phyloP scores from a whole-genome alignment of 2,888 invertebrate genomes.

The Agrochola lota region DNA sequence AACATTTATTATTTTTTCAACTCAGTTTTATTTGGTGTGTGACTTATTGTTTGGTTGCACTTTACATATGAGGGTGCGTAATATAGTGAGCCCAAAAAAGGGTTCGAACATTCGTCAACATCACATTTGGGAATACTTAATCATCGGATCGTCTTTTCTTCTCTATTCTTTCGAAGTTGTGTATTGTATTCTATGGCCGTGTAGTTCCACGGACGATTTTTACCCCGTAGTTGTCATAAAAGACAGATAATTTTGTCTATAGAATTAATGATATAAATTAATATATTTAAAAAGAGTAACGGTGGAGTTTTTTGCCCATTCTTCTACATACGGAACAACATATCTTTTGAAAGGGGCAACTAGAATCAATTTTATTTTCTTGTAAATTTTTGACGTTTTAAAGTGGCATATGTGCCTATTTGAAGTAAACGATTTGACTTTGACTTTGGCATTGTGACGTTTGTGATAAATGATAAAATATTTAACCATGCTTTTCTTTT shows the following conservation, averaged over 20 bases:
- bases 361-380: too few relatives aligned
- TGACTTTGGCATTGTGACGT: background rate
- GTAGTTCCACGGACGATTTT: background rate
- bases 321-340: too few relatives aligned
- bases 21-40: slow-evolving; percentile 8
- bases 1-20: slow-evolving; percentile 19
- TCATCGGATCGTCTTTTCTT: background rate
- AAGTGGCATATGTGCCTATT: too few relatives aligned
- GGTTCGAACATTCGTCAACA: background rate
- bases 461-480: background rate
- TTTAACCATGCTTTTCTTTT: slow-evolving; percentile 28
- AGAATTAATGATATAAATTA: background rate
- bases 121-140: background rate
- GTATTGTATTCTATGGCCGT: background rate
- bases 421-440: too few relatives aligned
- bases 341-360: too few relatives aligned
- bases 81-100: background rate
- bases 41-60: slow-evolving; percentile 12
- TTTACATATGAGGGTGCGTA: slow-evolving; percentile 14
- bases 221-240: background rate
- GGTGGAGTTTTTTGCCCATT: too few relatives aligned
- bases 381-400: too few relatives aligned
- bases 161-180: background rate
- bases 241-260: background rate
- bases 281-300: too few relatives aligned